Base-by-base conservation (phyloP, 2,113 vertebrate genomes). In the Antennarius striatus region DNA sequence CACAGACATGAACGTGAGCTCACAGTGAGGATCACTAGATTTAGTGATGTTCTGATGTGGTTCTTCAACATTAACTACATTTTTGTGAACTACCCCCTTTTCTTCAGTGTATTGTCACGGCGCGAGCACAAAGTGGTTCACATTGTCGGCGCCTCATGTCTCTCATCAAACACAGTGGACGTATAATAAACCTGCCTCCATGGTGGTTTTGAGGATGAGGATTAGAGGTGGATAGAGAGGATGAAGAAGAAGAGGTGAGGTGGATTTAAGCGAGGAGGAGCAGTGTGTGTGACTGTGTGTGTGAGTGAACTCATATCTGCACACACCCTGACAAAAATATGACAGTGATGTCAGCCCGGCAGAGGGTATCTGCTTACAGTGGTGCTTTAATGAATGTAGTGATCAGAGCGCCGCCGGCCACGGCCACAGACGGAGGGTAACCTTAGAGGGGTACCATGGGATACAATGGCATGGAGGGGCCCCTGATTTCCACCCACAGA, bases 381-480 rank as follows among this genome's bases (percentile, higher is more conserved):
- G 1, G 30, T 3, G 11, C 53, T 79, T 77, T 75, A 75, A 74
- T 83, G 73, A 80, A 63, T 10, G 45, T 43, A 46, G 70, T 54
- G 62, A 71, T 83, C 75, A 68, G 77, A 81, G 71, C 71, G 13
- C 56, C 13, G 50, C 65, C 42, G 69, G 66, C 66, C 46, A 9
- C 69, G 60, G 77, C 45, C 63, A 71, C 66, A 77, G 77, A 79
- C 76, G 67, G 59, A 29, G 68, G 60, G 87, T 82, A 83, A 89
- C 79, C 80, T 83, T 65, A 84, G 81, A 80, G 80, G 43, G 48
- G 51, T 11, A 4, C 59, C 64, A 55, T 54, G 71, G 82, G 76
- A 68, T 80, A 73, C 6, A 28, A 60, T 64, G 13, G 57, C 74
- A 82, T 50, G 17, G 73, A 79, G 48, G 30, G 70, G 57, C 55